A percentile compares a stretch with the other conserved stretches of the same genome.
These are phyloP conservation scores for Pocillopora grandis DNA, from an alignment of 92 coral and sea anemone genomes.

Conservation along the genomic window DNA sequence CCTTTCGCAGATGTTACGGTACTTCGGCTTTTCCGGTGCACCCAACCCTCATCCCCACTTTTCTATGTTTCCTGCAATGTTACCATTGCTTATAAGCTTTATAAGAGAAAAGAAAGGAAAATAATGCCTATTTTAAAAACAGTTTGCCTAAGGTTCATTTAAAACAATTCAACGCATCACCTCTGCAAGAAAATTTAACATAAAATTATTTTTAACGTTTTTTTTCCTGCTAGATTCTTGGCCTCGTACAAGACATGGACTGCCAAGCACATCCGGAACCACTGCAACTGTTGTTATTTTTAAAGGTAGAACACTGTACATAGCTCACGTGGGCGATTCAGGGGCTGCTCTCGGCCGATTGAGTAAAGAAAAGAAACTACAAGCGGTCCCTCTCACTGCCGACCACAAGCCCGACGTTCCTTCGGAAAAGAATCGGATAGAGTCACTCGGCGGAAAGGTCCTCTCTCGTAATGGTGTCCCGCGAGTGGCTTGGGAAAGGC, in stretches of 20 bases:
- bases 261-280: slow-evolving; percentile 95
- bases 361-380: slow-evolving; percentile 56
- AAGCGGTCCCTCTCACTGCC: slow-evolving; percentile 79
- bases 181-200: too few relatives aligned
- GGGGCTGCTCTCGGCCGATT: slow-evolving; percentile 81
- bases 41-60: too few relatives aligned
- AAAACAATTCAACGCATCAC: too few relatives aligned
- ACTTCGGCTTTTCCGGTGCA: too few relatives aligned
- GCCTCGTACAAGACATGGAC: slow-evolving; percentile 97
- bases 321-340: slow-evolving; percentile 97
- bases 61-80: too few relatives aligned
- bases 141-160: too few relatives aligned
- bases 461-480: slow-evolving; percentile 88
- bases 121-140: too few relatives aligned
- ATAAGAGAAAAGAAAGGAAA: too few relatives aligned
- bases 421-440: slow-evolving; percentile 84
- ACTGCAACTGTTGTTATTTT: slow-evolving; percentile 86
- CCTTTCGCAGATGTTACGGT: too few relatives aligned
- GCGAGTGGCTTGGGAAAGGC: slow-evolving; percentile 98
- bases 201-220: too few relatives aligned
- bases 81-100: too few relatives aligned
- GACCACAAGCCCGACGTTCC: slow-evolving; percentile 98
- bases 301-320: slow-evolving; percentile 85
- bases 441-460: slow-evolving; percentile 87
- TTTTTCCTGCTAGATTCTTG: slow-evolving; percentile 62